Base-by-base conservation (phyloP, 30 jellyfish, hydroid and myxozoan species). In the Euphysa ruthae region DNA sequence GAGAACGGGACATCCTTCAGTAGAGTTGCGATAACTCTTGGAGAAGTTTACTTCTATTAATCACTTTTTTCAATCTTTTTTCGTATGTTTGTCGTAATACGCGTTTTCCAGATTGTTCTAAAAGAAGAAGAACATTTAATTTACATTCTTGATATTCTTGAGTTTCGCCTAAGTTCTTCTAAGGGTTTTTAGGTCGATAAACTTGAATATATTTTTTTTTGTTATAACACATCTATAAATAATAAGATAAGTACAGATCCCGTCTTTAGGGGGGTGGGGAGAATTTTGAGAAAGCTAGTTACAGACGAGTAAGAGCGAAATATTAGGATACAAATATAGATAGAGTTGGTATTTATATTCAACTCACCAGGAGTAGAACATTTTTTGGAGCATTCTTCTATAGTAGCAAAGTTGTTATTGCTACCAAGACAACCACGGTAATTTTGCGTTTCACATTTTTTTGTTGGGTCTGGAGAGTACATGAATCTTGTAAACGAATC, bases 361-460 rank as follows among this genome's bases (percentile, higher is more conserved):
- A 30, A 25, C 7, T 1, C 20, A 1, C 44, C 70, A 30, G 38
- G 14, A 24, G 97, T 91, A 60, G 73, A 32, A 69, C 97, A 88
- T 35, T 82, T 57, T 29, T 75, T 88, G 4, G 93, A 90, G 63
- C 97, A 88, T 43, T 80, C 91, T 43, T 88, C 92, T 16, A 94
- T 94, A 4, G 97, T 88, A 6, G 97, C 97, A 63, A 79, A 88
- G 54, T 88, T 88, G 52, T 88, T 88, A 32, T 52, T 73, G 57
- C 81, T 88, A 16, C 97, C 97, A 79, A 88, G 97, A 46, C 97
- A 88, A 31, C 97, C 97, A 43, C 83, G 76, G 65, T 60, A 88
- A 23, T 88, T 82, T 23, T 79, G 51, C n/a, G 94, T 49, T 18
- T 80, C 52, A 29, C 75, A 68, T 50, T 80, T 83, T 6, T 93